These are phyloP conservation scores for Pseudolaguvia tuberculata DNA, from an alignment of 2,113 vertebrate genomes.

Conservation along the genomic window DNA sequence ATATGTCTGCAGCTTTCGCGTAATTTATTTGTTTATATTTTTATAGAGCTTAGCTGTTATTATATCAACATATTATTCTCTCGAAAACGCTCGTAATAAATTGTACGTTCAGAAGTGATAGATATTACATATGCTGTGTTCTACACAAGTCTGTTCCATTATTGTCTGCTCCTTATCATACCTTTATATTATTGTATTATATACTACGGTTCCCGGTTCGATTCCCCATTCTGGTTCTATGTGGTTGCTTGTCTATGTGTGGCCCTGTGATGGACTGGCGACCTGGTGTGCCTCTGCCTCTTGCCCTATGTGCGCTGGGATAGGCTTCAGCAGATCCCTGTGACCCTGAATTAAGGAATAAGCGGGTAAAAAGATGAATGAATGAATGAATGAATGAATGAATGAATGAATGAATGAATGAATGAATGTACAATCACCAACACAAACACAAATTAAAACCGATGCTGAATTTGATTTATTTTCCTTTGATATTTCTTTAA, in stretches of 20 bases:
- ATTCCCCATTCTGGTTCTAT: too few relatives aligned
- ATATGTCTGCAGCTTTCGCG: background rate
- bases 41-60: background rate
- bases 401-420: too few relatives aligned
- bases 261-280: too few relatives aligned
- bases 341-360: too few relatives aligned
- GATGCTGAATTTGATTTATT: background rate
- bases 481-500: background rate
- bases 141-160: background rate
- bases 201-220: too few relatives aligned
- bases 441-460: background rate
- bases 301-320: too few relatives aligned
- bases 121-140: background rate
- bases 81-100: background rate
- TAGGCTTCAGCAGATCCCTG: too few relatives aligned
- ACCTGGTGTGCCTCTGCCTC: too few relatives aligned
- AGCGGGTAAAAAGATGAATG: too few relatives aligned
- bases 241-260: too few relatives aligned
- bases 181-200: too few relatives aligned
- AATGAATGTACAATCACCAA: background rate
- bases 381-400: too few relatives aligned
- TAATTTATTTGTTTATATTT: background rate
- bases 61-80: background rate
- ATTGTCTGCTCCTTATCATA: background rate
- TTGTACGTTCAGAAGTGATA: background rate